phyloP scores from a whole-genome alignment of 2,797 vertebrate genomes.

The Hydrolagus colliei region DNA sequence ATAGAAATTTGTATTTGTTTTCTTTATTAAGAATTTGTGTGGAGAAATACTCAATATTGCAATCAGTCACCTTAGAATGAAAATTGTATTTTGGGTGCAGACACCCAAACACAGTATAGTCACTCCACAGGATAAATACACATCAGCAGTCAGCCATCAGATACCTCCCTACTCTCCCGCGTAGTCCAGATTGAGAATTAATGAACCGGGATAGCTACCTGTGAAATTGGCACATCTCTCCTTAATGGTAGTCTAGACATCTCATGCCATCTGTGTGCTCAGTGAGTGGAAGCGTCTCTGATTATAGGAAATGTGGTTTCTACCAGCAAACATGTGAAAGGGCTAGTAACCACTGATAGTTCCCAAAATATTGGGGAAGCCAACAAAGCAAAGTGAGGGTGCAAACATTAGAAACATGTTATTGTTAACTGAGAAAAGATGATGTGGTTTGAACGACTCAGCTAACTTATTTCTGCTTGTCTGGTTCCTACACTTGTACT shows the following conservation, averaged over 20 bases:
- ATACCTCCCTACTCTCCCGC: not conserved
- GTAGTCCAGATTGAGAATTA: not conserved
- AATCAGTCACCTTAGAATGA: no score
- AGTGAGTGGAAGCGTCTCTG: not conserved
- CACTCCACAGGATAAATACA: not conserved
- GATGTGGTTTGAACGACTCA: not conserved
- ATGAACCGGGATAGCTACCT: not conserved
- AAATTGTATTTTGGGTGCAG: no score
- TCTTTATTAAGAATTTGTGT: no score
- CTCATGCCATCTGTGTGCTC: not conserved
- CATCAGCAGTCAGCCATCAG: not conserved
- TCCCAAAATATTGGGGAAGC: not conserved
- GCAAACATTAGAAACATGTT: not conserved
- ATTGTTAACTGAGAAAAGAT: not conserved
- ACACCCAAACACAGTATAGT: no score
- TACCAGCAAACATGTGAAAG: not conserved
- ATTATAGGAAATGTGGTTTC: not conserved
- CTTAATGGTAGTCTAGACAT: not conserved
- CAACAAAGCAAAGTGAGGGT: no score
- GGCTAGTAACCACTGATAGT: no score
- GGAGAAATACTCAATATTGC: no score
- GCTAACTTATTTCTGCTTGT: not conserved
- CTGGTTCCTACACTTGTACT: no score
- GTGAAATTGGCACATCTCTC: not conserved
- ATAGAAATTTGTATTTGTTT: no score